A percentile compares a stretch with the other conserved stretches of the same genome.
These are phyloP conservation scores for Gallinago media DNA, from an alignment of 2,113 vertebrate genomes.

Conservation along the genomic window DNA sequence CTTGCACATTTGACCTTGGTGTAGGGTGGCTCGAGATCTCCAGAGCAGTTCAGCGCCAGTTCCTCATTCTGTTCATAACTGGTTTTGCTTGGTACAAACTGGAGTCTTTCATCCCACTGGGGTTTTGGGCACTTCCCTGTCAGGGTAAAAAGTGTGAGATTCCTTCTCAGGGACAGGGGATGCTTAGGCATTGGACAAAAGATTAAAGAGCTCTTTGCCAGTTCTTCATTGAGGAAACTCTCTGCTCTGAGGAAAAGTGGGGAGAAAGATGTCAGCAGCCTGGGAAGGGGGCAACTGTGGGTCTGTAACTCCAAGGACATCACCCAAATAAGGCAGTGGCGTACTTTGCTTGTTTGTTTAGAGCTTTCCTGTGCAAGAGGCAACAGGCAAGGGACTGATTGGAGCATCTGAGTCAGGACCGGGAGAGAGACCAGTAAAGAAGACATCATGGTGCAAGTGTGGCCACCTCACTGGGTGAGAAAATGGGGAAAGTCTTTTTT, in stretches of 20 bases:
- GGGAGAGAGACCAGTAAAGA: not conserved
- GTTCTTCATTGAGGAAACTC: not conserved
- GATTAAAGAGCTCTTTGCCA: not conserved
- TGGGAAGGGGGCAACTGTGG: not conserved
- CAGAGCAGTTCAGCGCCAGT: not conserved
- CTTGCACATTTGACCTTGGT: not conserved
- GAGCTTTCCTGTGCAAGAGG: not conserved
- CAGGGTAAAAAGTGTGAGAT: not conserved
- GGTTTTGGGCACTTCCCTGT: not conserved
- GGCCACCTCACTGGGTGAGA: not conserved
- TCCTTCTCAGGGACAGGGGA: not conserved
- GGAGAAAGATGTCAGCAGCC: not conserved
- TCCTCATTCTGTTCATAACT: not conserved
- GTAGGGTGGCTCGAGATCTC: not conserved
- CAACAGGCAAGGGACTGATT: not conserved
- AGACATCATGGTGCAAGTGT: not conserved
- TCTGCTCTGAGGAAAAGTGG: not conserved
- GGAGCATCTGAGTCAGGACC: not conserved
- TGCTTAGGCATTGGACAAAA: not conserved
- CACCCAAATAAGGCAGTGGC: not conserved
- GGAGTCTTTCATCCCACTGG: not conserved
- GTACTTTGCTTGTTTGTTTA: not conserved
- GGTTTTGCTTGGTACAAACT: accelerated
- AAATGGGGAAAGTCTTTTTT: not conserved
- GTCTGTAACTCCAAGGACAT: not conserved